These are phyloP conservation scores for Tribolium madens DNA, from an alignment of 1,140 invertebrate genomes.

Conservation along the genomic window DNA sequence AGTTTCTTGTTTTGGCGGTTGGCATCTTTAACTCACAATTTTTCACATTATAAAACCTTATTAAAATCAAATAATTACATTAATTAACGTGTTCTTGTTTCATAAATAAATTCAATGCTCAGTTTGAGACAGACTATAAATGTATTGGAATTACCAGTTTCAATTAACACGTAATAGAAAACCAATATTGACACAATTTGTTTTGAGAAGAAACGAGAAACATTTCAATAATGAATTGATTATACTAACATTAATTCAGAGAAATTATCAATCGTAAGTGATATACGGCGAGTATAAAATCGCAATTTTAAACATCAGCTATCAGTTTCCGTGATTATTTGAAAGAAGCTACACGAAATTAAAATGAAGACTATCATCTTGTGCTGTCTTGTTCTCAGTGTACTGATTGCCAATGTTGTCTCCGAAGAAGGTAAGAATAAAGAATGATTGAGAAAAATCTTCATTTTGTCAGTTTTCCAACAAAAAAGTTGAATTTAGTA, in stretches of 20 bases:
- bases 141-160: background rate
- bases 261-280: background rate
- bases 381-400: background rate
- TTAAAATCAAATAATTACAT: too few relatives aligned
- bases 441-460: background rate
- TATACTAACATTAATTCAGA: background rate
- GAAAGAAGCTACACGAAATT: background rate
- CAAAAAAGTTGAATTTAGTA: background rate
- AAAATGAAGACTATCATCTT: background rate
- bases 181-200: conserved; percentile 6
- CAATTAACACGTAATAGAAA: background rate
- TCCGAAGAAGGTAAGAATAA: background rate
- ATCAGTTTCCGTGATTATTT: background rate
- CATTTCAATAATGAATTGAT: background rate
- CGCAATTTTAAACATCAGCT: background rate
- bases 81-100: too few relatives aligned
- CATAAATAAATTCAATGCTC: too few relatives aligned
- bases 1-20: too few relatives aligned
- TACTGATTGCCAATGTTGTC: background rate
- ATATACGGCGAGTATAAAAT: background rate
- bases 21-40: too few relatives aligned
- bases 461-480: too few relatives aligned
- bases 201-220: background rate
- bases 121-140: too few relatives aligned
- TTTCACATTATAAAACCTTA: too few relatives aligned